phyloP scores from a whole-genome alignment of 2,797 vertebrate genomes.

The Oreonectes daqikongensis region DNA sequence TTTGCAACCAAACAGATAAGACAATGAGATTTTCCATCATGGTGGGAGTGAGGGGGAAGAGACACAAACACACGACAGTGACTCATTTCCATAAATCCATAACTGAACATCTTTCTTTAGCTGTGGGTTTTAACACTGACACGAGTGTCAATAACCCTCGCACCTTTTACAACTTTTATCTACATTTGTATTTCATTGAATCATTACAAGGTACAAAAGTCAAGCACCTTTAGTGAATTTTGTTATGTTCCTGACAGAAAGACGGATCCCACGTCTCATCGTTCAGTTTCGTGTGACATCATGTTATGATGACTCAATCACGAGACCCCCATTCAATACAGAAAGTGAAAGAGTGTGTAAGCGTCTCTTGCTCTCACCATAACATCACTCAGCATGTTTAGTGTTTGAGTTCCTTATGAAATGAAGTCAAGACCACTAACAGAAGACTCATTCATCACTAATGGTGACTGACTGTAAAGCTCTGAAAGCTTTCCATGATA shows the following conservation, averaged over 20 bases:
- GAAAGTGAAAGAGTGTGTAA: constrained; percentile 64
- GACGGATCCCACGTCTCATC: neutral
- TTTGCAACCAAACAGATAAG: neutral
- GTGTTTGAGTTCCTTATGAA: constrained; percentile 58
- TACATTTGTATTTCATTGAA: neutral
- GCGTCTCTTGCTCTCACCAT: constrained; percentile 4
- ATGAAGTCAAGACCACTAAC: neutral
- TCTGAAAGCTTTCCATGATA: too few relatives aligned
- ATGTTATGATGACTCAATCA: constrained; percentile 52
- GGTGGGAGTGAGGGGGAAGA: constrained; percentile 38
- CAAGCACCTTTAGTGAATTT: neutral
- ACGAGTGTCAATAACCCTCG: neutral
- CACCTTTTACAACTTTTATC: neutral
- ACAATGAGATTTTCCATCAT: constrained; percentile 18
- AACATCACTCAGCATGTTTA: constrained; percentile 22
- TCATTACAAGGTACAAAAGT: neutral
- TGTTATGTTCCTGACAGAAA: neutral
- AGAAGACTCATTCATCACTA: too few relatives aligned
- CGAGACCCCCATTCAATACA: constrained; percentile 60
- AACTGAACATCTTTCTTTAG: constrained; percentile 37
- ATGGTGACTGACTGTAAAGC: too few relatives aligned
- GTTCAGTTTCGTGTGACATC: constrained; percentile 10
- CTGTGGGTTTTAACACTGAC: constrained; percentile 11
- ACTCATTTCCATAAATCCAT: constrained; percentile 43
- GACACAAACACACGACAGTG: constrained; percentile 3